phyloP scores from a whole-genome alignment of 2,888 invertebrate species.

The Molorchus minor region DNA sequence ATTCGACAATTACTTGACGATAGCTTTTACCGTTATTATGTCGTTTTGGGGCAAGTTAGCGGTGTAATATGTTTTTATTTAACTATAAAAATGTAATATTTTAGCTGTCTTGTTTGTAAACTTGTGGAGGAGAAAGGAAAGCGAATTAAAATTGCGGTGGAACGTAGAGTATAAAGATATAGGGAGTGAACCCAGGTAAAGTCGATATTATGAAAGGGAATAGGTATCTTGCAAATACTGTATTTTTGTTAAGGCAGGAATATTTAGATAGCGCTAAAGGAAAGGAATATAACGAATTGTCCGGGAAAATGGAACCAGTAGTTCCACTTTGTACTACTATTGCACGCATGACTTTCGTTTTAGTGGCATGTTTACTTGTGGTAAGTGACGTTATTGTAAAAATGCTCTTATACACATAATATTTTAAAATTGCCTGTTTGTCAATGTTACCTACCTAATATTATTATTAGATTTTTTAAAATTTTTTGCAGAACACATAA shows the following conservation, averaged over 20 bases:
- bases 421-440: no score
- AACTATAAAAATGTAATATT: no score
- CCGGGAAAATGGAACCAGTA: conserved; percentile 39
- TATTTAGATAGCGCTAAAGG: conserved; percentile 29
- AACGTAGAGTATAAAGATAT: conserved; percentile 39
- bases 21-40: conserved; percentile 54
- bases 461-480: no score
- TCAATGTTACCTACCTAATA: no score
- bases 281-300: conserved; percentile 26
- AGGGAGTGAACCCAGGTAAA: conserved; percentile 38
- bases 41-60: conserved; percentile 54
- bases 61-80: neutral
- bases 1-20: conserved; percentile 53
- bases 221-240: no score
- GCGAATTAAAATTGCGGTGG: conserved; percentile 51
- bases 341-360: conserved; percentile 25
- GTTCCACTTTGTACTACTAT: conserved; percentile 22
- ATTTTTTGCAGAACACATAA: no score
- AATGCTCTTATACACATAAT: no score
- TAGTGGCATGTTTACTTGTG: neutral
- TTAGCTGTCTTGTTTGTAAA: conserved; percentile 51
- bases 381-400: neutral
- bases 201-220: no score
- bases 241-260: conserved; percentile 32
- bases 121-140: conserved; percentile 54